These are phyloP conservation scores for Bombus ignitus DNA, from an alignment of 1,140 invertebrate genomes.

Conservation along the genomic window DNA sequence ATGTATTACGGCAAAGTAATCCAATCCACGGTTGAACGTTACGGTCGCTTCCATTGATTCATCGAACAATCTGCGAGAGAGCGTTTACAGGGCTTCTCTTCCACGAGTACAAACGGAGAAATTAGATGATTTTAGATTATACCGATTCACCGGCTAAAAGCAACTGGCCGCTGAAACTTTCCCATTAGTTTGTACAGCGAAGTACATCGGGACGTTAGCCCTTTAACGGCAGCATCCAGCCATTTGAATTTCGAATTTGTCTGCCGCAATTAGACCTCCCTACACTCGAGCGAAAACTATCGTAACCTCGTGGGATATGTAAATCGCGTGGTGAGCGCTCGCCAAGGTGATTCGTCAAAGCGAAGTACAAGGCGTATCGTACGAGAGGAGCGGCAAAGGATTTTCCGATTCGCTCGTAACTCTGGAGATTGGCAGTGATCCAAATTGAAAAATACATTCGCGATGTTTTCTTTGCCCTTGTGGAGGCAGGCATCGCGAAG, in stretches of 20 bases:
- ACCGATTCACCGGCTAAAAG: conserved; percentile 36
- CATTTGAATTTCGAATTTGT: neutral
- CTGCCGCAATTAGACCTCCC: neutral
- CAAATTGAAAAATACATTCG: conserved; percentile 76
- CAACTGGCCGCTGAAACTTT: neutral
- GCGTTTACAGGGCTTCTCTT: conserved; percentile 28
- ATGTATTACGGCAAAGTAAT: conserved; percentile 69
- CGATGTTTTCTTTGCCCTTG: conserved; percentile 67
- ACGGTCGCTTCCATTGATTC: conserved; percentile 66
- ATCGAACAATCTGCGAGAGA: conserved; percentile 67
- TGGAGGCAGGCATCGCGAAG: neutral
- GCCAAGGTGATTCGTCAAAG: neutral
- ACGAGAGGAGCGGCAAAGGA: neutral
- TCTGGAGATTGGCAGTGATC: conserved; percentile 59
- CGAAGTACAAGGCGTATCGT: too few relatives aligned
- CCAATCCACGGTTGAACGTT: conserved; percentile 65
- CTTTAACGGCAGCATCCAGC: neutral
- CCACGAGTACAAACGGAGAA: conserved; percentile 35
- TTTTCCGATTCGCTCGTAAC: conserved; percentile 34
- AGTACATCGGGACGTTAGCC: neutral
- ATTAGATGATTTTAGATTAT: conserved; percentile 59
- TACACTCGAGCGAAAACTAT: neutral
- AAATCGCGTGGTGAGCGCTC: neutral
- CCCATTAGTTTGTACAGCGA: neutral
- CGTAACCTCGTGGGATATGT: neutral